Conservation (phyloP, 2,797 vertebrate species). For the Phoxinus dragarum region DNA sequence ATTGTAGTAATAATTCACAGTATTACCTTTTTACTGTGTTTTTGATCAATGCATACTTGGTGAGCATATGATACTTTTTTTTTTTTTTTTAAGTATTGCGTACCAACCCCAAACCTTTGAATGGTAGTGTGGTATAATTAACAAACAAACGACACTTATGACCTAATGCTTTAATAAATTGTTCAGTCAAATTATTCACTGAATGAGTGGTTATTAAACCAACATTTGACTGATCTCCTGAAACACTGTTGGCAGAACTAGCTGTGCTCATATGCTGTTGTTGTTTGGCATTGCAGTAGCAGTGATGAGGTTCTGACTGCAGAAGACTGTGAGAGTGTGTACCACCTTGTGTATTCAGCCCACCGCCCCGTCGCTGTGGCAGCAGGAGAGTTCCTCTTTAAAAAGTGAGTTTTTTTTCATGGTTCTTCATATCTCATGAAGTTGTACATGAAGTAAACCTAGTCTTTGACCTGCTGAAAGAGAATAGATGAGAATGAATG, state of each 20-base stretch:
- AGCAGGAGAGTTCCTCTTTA: slow-evolving; percentile 89
- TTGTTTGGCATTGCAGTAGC: slow-evolving; percentile 66
- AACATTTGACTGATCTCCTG: background rate
- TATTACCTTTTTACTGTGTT: background rate
- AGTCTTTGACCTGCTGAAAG: background rate
- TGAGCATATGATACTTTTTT: background rate
- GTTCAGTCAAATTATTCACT: background rate
- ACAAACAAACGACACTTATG: background rate
- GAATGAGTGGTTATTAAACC: background rate
- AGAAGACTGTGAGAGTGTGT: slow-evolving; percentile 92
- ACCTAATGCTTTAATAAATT: background rate
- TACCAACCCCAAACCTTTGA: background rate
- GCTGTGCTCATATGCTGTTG: slow-evolving; percentile 7
- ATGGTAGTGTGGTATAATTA: background rate
- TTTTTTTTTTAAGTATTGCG: no score
- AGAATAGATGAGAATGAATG: background rate
- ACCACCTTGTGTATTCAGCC: slow-evolving; percentile 90
- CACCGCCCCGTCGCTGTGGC: slow-evolving; percentile 88
- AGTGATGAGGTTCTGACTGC: slow-evolving; percentile 91
- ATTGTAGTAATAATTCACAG: background rate
- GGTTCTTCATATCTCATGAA: background rate
- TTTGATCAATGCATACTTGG: background rate
- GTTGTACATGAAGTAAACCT: background rate
- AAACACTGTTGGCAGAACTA: background rate
- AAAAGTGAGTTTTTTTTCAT: slow-evolving; percentile 80